These are phyloP conservation scores for Cheirogaleus major DNA, from an alignment of 2,797 vertebrate species.

Conservation along the genomic window DNA sequence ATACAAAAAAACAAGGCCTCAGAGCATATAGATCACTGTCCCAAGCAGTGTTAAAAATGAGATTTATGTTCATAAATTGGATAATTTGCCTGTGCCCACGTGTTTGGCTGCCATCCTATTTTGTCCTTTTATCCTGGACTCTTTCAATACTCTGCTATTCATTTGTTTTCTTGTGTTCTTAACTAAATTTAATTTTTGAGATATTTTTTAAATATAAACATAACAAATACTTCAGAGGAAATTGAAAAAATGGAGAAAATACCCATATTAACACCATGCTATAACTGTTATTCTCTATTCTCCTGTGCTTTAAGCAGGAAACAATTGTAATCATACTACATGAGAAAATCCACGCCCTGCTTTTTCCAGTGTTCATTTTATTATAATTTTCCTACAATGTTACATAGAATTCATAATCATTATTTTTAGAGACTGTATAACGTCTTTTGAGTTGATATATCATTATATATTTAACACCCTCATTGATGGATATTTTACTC, in stretches of 20 bases:
- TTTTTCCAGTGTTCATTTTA: neutral
- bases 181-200: neutral
- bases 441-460: neutral
- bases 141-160: neutral
- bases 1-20: neutral
- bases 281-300: neutral
- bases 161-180: neutral
- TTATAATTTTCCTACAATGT: neutral
- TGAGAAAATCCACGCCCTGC: neutral
- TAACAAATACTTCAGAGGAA: neutral
- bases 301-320: neutral
- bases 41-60: neutral
- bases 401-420: neutral
- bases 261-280: neutral
- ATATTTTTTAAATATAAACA: neutral
- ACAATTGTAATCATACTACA: neutral
- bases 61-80: neutral
- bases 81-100: rapidly evolving
- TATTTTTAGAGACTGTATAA: neutral
- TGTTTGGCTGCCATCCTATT: neutral
- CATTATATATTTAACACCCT: neutral
- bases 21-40: neutral
- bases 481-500: neutral
- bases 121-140: neutral
- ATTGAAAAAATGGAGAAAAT: neutral